Evolutionary conservation across 2,888 invertebrate genomes (phyloP).

Genomic region (Oithona nana): DNA sequence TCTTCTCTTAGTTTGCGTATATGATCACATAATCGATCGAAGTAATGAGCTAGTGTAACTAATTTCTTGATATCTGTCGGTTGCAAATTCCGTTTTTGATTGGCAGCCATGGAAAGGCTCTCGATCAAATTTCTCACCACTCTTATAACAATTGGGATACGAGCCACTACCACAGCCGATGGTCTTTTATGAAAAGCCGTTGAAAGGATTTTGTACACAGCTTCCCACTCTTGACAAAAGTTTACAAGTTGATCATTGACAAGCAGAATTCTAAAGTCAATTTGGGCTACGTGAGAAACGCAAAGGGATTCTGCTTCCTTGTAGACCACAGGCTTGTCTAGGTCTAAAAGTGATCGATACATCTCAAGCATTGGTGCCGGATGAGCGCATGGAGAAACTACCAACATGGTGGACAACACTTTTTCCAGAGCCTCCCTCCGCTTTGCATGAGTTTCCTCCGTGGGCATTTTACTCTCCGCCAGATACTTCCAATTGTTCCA

Average conservation of each 20-base stretch:
- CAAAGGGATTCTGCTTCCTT: not conserved
- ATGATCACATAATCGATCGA: not conserved
- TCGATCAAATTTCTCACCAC: not conserved
- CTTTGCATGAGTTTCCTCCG: not conserved
- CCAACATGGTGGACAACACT: not conserved
- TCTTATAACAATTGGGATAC: not conserved
- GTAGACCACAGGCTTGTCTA: not conserved
- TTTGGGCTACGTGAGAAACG: not conserved
- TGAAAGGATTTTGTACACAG: not conserved
- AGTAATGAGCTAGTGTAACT: not conserved
- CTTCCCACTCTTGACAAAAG: not conserved
- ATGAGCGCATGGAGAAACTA: not conserved
- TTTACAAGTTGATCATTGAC: not conserved
- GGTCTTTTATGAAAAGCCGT: not conserved
- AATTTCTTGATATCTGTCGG: not conserved
- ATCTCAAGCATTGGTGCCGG: not conserved
- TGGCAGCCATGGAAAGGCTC: not conserved
- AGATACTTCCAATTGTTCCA: not conserved
- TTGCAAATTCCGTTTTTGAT: not conserved
- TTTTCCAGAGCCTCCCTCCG: not conserved
- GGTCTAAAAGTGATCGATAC: not conserved
- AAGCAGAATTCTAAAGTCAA: not conserved
- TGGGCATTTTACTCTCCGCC: not conserved
- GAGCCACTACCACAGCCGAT: not conserved
- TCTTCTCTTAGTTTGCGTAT: not conserved